Conservation (phyloP, 2,888 invertebrate species). For the Trachelus stipa region DNA sequence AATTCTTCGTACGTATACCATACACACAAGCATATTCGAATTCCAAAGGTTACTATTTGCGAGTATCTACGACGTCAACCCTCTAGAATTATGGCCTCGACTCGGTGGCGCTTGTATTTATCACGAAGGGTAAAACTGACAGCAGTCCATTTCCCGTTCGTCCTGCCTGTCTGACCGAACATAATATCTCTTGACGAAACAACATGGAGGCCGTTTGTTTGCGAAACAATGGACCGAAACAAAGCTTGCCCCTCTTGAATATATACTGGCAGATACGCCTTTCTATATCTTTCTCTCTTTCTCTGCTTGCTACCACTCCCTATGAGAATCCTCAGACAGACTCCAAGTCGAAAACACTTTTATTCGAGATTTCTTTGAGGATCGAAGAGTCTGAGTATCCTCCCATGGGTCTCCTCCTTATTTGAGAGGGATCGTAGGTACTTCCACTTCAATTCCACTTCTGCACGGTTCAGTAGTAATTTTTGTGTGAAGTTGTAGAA, state of each 20-base stretch:
- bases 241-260: conserved; percentile 56
- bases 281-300: conserved; percentile 8
- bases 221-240: conserved; percentile 65
- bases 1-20: neutral
- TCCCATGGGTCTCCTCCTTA: neutral
- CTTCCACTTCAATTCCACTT: neutral
- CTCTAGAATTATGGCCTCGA: neutral
- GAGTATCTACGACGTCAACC: neutral
- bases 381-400: neutral
- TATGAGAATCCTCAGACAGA: conserved; percentile 5
- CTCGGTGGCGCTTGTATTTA: conserved; percentile 48
- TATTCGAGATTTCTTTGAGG: conserved; percentile 11
- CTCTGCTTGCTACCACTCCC: conserved; percentile 23
- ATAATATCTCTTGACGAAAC: conserved; percentile 64
- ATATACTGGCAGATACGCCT: neutral
- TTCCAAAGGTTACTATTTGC: neutral
- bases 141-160: conserved; percentile 65
- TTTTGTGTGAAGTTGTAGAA: neutral
- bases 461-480: neutral
- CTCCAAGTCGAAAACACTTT: conserved; percentile 4
- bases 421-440: neutral
- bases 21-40: neutral
- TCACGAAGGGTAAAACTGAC: conserved; percentile 64
- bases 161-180: conserved; percentile 60
- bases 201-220: conserved; percentile 65